Evolutionary conservation across 1,140 invertebrate species (phyloP), one percentile per base, ranked within the genome.

Genomic region (Lutraria rhynchaena): DNA sequence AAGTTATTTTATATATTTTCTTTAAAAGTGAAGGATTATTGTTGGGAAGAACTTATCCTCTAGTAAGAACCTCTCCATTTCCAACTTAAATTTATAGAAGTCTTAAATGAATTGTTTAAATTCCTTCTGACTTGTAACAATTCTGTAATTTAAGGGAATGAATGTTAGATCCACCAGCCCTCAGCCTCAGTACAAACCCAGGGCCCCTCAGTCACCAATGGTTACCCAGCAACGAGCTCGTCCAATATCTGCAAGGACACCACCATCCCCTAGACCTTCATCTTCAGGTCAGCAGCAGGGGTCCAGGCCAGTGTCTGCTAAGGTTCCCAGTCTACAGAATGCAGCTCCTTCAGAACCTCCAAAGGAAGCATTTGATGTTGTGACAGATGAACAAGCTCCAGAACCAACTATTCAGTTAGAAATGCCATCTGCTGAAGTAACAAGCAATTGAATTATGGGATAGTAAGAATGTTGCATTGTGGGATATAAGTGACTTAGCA

Each of bases 211-310:
- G 7, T 49, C 57, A 33, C 75, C n/a, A 13, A 33, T 80, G 31
- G 27, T 80, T 35, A 80, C 44, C 24, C 76, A 80, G 76, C 51
- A 57, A 49, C 61, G 76, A 60, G 51, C 49, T 13, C 63, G 76
- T 13, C 76, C 76, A 15, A n/a, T 80, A 7, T 80, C 76, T 70
- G 76, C 76, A 3, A 53, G 65, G 22, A 70, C 76, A 31, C 76
- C 76, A 29, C 65, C 76, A n/a, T 80, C 76, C 44, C 76, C 76
- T 13, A 46, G 76, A 57, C 76, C 76, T 46, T 80, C 76, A 58
- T 80, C 76, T 33, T 63, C 63, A 13, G 61, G 61, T 46, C 65
- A 55, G n/a, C 63, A 60, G 1, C 60, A 58, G 29, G 76, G 65
- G n/a, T 60, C 76, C 17, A 65, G 76, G 33, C 76, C 76, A 67